Base-by-base conservation (phyloP, 2,888 invertebrate genomes). In the Archips crataeganus region DNA sequence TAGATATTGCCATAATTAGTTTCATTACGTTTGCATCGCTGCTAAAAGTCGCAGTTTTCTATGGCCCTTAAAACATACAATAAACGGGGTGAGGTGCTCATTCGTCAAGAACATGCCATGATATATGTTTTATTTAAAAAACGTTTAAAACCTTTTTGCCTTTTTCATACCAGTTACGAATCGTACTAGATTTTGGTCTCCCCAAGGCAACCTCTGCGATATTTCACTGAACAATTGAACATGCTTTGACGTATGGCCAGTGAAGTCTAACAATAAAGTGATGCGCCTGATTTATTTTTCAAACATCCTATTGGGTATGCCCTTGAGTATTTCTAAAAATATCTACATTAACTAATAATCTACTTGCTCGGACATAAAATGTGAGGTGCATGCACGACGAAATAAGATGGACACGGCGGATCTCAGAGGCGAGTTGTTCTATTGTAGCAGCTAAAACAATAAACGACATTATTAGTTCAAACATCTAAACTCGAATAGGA, bases 381-480 rank as follows among this genome's bases (percentile, higher is more conserved):
- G 59, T 59, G 68, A 63, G 32, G 47, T 74, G 82, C 93, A 93
- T 93, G 93, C 93, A 88, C 89, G 90, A 87, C 87, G 88, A 82
- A 84, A 85, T 87, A 82, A 85, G 87, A 84, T 84, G 84, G 86
- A 82, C 85, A 82, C 82, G 80, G 82, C 78, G 80, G 80, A 81
- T 90, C 87, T 96, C 96, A 97, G 92, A 97, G 96, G 88, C 96
- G 96, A 86, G 97, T 97, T 82, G 97, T 97, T 96, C 97, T 96
- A 95, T 97, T 97, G 96, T 97, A 97, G 96, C 97, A 97, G 96
- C 97, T 97, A 96, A 91, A 94, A 94, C 92, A 93, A 93, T 85
- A 79, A 74, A 84, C 83, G 85, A 86, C 79, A 81, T 78, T 79
- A 80, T 90, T 88, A 88, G 82, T 79, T 84, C 3, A 79, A 78